Evolutionary conservation across 2,888 invertebrate genomes (phyloP).

Genomic region (Ormyrus nitidulus): DNA sequence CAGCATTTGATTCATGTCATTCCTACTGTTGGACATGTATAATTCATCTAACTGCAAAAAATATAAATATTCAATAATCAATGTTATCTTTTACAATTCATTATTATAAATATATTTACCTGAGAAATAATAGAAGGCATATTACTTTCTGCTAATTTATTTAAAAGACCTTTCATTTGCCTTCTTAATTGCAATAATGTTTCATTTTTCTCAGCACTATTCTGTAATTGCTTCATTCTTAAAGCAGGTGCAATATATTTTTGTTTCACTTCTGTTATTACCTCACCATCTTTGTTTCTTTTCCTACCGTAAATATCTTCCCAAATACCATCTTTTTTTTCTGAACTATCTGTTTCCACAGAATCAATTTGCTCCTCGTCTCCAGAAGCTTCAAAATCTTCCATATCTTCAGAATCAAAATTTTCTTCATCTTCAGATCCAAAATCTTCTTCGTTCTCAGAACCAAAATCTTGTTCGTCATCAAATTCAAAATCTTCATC

Average conservation of each 20-base stretch:
- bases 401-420: conserved; percentile 54
- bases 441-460: conserved; percentile 20
- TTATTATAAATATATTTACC: conserved; percentile 63
- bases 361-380: conserved; percentile 54
- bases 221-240: conserved; percentile 78
- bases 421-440: conserved; percentile 52
- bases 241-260: conserved; percentile 92
- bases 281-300: conserved; percentile 87
- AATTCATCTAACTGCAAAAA: conserved; percentile 83
- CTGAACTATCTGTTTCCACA: conserved; percentile 52
- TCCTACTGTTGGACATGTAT: conserved; percentile 87
- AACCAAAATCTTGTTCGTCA: background rate
- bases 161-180: conserved; percentile 91
- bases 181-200: conserved; percentile 83
- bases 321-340: conserved; percentile 75
- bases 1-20: conserved; percentile 88
- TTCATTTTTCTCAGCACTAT: conserved; percentile 76
- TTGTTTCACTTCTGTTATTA: conserved; percentile 79
- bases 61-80: conserved; percentile 48
- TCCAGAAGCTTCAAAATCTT: conserved; percentile 52
- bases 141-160: conserved; percentile 91
- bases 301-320: conserved; percentile 97
- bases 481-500: background rate
- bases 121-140: conserved; percentile 86
- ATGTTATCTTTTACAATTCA: background rate